Base-by-base conservation (phyloP, 1,140 invertebrate species). In the Ectropis grisescens region DNA sequence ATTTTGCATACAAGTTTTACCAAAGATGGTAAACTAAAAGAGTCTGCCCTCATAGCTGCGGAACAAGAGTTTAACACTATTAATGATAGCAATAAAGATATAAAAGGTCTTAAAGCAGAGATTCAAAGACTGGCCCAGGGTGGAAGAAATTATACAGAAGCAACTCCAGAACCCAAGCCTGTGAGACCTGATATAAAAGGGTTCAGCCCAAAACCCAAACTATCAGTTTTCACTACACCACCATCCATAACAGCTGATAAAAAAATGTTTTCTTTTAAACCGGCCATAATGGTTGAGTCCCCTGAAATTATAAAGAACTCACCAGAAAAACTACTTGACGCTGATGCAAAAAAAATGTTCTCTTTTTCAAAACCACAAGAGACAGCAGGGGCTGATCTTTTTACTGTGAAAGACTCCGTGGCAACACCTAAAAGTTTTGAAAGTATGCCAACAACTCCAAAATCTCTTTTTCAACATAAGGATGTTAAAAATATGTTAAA, bases 1-100 rank as follows among this genome's bases (percentile, higher is more conserved):
- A 56, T 54, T 2, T 83, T 87, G 0, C 86, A 90, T 44, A 83
- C 85, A 10, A 93, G 91, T 74, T 93, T 93, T 51, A 84, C 87
- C 56, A 59, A 68, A 8, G 72, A 88, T 29, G 88, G 89, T 2
- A 86, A 82, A 58, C 64, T 89, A 13, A 81, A 84, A 42, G 48
- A 76, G 34, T 55, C 72, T 8, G 82, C 87, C 0, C 46, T 87
- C 6, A 69, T 84, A 35, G 87, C 85, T 47, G 64, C 82, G 47
- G 84, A 87, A 68, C 82, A 87, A 61, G 64, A 68, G 14, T 72
- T 82, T 52, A 60, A 67, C 36, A 79, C 80, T 1, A 48, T 50
- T 13, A 70, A 78, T 44, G 79, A 81, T 37, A 75, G 58, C 19
- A 65, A 74, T 36, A 74, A 68, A 56, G 58, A 80, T 50, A 42